Conservation (phyloP, 2,888 invertebrate genomes). For the Epistrophe eligans region DNA sequence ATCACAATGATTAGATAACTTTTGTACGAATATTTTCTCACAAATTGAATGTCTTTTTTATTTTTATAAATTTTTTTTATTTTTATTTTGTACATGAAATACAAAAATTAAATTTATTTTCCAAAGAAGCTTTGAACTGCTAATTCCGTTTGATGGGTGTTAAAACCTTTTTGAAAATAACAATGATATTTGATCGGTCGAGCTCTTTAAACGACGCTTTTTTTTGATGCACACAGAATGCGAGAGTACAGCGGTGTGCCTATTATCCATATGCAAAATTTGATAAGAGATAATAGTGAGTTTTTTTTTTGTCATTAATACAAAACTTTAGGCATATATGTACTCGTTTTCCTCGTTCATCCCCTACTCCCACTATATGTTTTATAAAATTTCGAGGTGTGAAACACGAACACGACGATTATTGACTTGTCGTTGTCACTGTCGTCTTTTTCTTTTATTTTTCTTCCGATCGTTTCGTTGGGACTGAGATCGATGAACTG, state of each 20-base stretch:
- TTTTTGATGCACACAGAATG: constrained; percentile 20
- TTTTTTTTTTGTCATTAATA: constrained; percentile 26
- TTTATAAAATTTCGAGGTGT: constrained; percentile 32
- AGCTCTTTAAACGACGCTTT: constrained; percentile 64
- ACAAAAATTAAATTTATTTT: background rate
- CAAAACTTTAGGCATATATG: constrained; percentile 18
- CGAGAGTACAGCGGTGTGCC: constrained; percentile 17
- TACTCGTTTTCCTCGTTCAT: background rate
- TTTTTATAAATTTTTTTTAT: background rate
- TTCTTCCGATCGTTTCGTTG: constrained; percentile 81
- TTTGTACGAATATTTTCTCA: constrained; percentile 12
- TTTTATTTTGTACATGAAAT: constrained; percentile 1
- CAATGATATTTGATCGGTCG: constrained; percentile 42
- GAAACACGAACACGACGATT: constrained; percentile 5
- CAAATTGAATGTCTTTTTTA: background rate
- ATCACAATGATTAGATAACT: constrained; percentile 44
- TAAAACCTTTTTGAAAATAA: constrained; percentile 55
- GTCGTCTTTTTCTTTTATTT: constrained; percentile 30
- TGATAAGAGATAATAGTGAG: constrained; percentile 47
- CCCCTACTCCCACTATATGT: constrained; percentile 32
- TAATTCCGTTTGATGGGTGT: constrained; percentile 32
- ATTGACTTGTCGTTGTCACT: constrained; percentile 18
- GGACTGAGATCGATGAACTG: constrained; percentile 83
- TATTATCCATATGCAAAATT: constrained; percentile 66
- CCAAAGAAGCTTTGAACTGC: constrained; percentile 13